phyloP scores from a whole-genome alignment of 1,140 invertebrate genomes.

The Asbolus verrucosus region DNA sequence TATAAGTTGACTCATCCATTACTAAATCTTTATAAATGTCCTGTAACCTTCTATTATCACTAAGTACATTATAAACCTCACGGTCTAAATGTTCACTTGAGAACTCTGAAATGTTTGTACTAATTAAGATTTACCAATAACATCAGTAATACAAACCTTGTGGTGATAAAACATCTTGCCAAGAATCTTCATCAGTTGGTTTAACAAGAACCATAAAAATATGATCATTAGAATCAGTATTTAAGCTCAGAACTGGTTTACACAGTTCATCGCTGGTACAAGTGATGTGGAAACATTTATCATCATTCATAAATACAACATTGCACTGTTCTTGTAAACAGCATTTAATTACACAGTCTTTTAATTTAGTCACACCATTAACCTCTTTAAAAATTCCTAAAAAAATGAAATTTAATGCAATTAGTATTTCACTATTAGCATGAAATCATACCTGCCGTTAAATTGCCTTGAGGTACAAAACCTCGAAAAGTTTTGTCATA shows the following conservation, averaged over 20 bases:
- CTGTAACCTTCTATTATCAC: constrained; percentile 51
- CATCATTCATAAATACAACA: constrained; percentile 81
- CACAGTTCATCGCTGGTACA: constrained; percentile 79
- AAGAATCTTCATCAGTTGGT: constrained; percentile 71
- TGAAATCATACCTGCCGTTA: constrained; percentile 56
- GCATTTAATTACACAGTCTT: constrained; percentile 79
- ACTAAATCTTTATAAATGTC: constrained; percentile 57
- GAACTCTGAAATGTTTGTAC: constrained; percentile 49
- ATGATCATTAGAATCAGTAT: constrained; percentile 69
- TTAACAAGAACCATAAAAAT: constrained; percentile 82
- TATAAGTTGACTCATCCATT: constrained; percentile 55
- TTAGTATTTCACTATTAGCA: constrained; percentile 15
- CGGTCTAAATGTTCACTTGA: constrained; percentile 51
- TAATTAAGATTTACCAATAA: neutral
- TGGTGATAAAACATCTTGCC: constrained; percentile 69
- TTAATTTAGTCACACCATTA: constrained; percentile 68
- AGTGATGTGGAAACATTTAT: constrained; percentile 80
- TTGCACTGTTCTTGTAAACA: constrained; percentile 78
- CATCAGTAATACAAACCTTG: constrained; percentile 51
- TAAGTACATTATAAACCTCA: constrained; percentile 54
- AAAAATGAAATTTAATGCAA: constrained; percentile 37
- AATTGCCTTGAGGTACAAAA: constrained; percentile 59
- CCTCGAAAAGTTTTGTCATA: constrained; percentile 58
- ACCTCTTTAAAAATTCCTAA: constrained; percentile 72
- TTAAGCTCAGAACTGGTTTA: constrained; percentile 71